Conservation (phyloP, 2,113 vertebrate genomes). For the Geothlypis trichas region DNA sequence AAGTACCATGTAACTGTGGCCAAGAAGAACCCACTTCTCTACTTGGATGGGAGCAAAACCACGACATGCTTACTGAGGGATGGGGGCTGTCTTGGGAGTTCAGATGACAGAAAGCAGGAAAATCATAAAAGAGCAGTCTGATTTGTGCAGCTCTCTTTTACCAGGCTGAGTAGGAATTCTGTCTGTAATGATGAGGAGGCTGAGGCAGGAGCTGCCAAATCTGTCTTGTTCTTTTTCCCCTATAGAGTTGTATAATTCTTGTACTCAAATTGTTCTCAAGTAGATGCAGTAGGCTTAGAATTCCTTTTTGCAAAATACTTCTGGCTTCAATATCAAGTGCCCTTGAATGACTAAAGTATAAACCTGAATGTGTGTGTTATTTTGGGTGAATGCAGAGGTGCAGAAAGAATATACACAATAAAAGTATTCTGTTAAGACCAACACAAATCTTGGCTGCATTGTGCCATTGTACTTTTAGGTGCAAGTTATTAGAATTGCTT, state of each 20-base stretch:
- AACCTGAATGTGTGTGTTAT: not conserved
- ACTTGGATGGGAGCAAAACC: not conserved
- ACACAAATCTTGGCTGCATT: not conserved
- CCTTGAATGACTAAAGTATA: constrained; percentile 15
- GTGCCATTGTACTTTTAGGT: not conserved
- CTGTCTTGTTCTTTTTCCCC: constrained; percentile 58
- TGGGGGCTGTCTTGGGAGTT: not conserved
- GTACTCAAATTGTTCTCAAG: constrained; percentile 48
- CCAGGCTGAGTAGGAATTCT: constrained; percentile 29
- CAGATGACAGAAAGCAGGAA: not conserved
- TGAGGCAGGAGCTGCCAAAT: constrained; percentile 49
- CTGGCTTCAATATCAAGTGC: constrained; percentile 18
- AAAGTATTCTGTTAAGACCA: not conserved
- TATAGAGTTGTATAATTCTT: constrained; percentile 49
- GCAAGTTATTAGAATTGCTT: not conserved
- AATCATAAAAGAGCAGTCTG: constrained; percentile 4
- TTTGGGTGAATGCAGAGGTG: not conserved
- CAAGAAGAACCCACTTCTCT: not conserved
- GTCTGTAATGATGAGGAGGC: constrained; percentile 46
- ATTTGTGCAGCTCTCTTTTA: not conserved
- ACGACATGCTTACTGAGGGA: not conserved
- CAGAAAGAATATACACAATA: not conserved
- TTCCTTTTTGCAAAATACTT: constrained; percentile 30
- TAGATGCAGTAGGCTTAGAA: constrained; percentile 25
- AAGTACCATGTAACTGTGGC: not conserved